Base-by-base conservation (phyloP, 2,113 vertebrate genomes). In the Thamnophis sirtalis region DNA sequence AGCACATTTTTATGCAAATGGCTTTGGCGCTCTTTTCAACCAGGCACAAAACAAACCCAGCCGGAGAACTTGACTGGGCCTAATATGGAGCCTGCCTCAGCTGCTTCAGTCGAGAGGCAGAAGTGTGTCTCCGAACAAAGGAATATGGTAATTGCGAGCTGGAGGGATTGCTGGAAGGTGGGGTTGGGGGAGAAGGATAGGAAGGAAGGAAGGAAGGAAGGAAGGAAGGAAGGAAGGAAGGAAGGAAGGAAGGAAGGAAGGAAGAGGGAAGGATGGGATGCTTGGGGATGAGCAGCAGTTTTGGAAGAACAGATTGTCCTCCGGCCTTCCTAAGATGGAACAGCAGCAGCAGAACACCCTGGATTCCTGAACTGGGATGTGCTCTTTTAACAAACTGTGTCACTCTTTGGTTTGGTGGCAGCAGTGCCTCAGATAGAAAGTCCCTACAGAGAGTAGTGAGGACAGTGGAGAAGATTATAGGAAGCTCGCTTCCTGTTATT, bases 1-100 rank as follows among this genome's bases (percentile, higher is more conserved):
- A 94, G 95, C 96, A 96, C 96, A 96, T 97, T 96, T 96, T 95
- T 89, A 96, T 96, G 96, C 58, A 96, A 97, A 96, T 96, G 93
- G 13, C 22, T 84, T 50, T 89, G 95, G 90, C 95, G 94, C 95
- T 96, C 94, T 95, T 96, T 96, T 96, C 96, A 96, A 96, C 38
- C 92, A 87, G 92, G 89, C 90, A 96, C 96, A 96, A 97, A 92
- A 95, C 88, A 38, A 90, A 68, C 33, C 89, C 91, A 90, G 91
- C 90, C 95, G 89, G 93, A 95, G 95, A 92, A 93, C 89, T 51
- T 96, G 94, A 96, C 96, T 94, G 93, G 95, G 91, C 88, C 9
- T 1, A 1, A 90, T 95, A 92, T 95, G 95, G 95, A 95, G 94
- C 38, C 51, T 96, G 95, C 95, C 94, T 96, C 96, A 96, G 96